Conservation (phyloP, 2,797 vertebrate species). For the Eutrigla gurnardus region DNA sequence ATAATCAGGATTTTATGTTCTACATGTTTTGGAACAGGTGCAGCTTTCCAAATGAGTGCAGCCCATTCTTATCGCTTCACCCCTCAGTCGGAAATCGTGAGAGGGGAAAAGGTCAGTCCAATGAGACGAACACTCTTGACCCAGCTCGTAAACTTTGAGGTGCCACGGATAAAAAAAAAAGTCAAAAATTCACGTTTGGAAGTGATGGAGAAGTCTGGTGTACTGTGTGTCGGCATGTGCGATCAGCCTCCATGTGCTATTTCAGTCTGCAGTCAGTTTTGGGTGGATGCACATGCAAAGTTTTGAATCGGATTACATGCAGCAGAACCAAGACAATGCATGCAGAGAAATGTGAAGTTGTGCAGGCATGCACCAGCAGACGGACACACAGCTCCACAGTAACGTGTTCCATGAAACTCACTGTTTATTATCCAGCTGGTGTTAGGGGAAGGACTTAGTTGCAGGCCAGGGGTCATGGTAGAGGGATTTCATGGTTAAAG, state of each 20-base stretch:
- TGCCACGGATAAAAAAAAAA: conserved; percentile 58
- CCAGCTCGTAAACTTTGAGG: conserved; percentile 72
- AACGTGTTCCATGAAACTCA: conserved; percentile 64
- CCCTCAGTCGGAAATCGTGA: conserved; percentile 71
- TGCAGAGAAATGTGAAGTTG: conserved; percentile 45
- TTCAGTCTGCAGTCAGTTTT: conserved; percentile 60
- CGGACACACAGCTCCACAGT: conserved; percentile 25
- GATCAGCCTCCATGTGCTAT: conserved; percentile 47
- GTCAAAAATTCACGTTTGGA: conserved; percentile 77
- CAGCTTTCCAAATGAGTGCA: conserved; percentile 63
- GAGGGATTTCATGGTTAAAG: conserved; percentile 76
- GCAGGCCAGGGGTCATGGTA: conserved; percentile 65
- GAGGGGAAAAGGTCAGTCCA: conserved; percentile 74
- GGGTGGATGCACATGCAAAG: conserved; percentile 39
- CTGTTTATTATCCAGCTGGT: conserved; percentile 77
- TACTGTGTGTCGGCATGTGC: conserved; percentile 37
- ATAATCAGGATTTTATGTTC: conserved; percentile 58
- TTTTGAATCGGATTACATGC: conserved; percentile 57
- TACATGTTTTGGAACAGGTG: conserved; percentile 79
- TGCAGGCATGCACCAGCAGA: conserved; percentile 56
- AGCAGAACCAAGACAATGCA: conserved; percentile 28
- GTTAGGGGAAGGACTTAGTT: conserved; percentile 75
- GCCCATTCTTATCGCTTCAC: conserved; percentile 59
- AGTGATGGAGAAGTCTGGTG: conserved; percentile 71
- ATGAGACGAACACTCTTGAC: conserved; percentile 61